phyloP scores from a whole-genome alignment of 2,888 invertebrate species.

The Electrophaes corylata region DNA sequence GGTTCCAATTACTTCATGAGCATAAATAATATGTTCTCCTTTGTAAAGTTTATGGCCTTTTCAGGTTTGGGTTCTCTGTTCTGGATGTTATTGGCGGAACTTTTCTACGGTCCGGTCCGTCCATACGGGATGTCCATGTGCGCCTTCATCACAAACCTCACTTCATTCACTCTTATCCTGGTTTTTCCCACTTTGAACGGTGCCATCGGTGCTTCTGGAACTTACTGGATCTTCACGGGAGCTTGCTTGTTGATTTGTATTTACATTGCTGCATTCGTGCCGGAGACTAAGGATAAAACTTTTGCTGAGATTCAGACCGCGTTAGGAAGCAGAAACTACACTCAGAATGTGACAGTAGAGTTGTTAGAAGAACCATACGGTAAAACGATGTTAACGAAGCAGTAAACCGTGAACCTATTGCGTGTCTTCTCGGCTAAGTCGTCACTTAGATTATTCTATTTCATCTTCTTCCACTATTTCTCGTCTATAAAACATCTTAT shows the following conservation, averaged over 20 bases:
- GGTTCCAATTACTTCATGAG: no score
- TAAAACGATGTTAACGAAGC: no score
- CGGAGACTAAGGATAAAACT: constrained; percentile 22
- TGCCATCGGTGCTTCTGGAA: constrained; percentile 13
- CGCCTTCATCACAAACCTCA: background rate
- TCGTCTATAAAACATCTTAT: no score
- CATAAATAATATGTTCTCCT: no score
- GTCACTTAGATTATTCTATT: no score
- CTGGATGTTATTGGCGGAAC: background rate
- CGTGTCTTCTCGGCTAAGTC: no score
- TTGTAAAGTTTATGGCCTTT: background rate
- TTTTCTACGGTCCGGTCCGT: constrained; percentile 3
- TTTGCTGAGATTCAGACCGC: constrained; percentile 27
- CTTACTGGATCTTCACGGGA: constrained; percentile 20
- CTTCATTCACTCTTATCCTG: background rate
- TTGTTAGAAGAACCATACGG: no score
- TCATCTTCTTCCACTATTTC: no score
- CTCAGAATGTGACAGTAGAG: constrained; percentile 2
- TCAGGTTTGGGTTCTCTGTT: constrained; percentile 1
- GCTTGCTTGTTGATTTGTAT: constrained; percentile 3
- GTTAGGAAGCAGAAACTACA: constrained; percentile 9
- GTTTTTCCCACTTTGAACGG: constrained; percentile 20
- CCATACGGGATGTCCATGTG: background rate
- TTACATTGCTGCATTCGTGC: constrained; percentile 15
- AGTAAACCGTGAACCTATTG: no score